Base-by-base conservation (phyloP, 2,888 invertebrate species). In the Hypsopygia costalis region DNA sequence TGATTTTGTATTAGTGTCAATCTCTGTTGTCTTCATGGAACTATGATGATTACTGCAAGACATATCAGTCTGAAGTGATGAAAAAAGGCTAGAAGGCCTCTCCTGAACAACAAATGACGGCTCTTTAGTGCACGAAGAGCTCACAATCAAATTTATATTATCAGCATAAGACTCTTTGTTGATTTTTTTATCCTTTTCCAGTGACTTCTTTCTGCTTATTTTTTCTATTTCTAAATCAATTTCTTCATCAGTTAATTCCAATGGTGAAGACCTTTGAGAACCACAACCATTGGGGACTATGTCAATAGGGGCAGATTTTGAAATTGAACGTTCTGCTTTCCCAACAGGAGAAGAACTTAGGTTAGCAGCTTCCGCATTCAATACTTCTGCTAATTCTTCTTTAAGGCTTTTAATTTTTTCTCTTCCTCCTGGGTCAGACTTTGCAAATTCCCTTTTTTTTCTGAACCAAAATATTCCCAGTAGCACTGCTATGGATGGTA, bases 381-480 rank as follows among this genome's bases (percentile, higher is more conserved):
- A 61, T 32, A 69, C 87, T 57, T 90, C 89, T 55, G 89, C 88
- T 47, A 89, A 70, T 59, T 89, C 89, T 53, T 87, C 81, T 69
- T 82, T 74, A 44, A 87, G 69, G 61, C 69, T 82, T 78, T 86
- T 89, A 65, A 83, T 73, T 57, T 67, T 81, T 70, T 83, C 86
- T 77, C 88, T 88, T 89, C 92, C 93, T 67, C 93, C 93, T 55
- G 93, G 92, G 92, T 94, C 94, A 93, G 91, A 92, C 91, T 90
- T 91, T 75, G 91, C 91, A 71, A 91, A 91, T 79, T 92, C 91
- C 87, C 93, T 92, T 90, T 92, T 94, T 89, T 93, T 94, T 88
- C 92, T 93, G 92, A 93, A 94, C 95, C 95, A 95, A 75, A 93
- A 92, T 77, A 95, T 92, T 62, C 94, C 94, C 80, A 95, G 90